A percentile compares a stretch with the other conserved stretches of the same genome.
These are phyloP conservation scores for Zonotrichia leucophrys DNA, from an alignment of 2,113 vertebrate genomes.

Conservation along the genomic window DNA sequence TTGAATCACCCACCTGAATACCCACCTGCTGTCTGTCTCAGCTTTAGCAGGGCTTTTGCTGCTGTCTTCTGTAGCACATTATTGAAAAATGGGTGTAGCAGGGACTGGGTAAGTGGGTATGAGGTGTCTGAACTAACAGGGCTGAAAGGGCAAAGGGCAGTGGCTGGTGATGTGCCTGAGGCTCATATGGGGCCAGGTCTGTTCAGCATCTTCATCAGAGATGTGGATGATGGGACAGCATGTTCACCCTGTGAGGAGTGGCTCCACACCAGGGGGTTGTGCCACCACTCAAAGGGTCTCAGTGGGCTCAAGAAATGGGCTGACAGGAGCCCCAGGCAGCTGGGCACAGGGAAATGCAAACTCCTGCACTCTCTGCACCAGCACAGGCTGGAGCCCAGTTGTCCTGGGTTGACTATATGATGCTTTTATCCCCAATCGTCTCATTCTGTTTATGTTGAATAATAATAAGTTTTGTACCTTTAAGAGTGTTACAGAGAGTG, in stretches of 20 bases:
- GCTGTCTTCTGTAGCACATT: background rate
- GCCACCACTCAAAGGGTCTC: background rate
- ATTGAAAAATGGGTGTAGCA: background rate
- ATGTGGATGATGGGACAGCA: background rate
- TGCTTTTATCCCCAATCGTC: no score
- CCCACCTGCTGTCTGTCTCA: background rate
- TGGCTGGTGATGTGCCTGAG: background rate
- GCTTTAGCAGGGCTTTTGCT: background rate
- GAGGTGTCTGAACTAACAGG: background rate
- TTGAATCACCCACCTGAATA: background rate
- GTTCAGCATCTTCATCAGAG: background rate
- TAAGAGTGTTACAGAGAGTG: no score
- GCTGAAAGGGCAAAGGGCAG: background rate
- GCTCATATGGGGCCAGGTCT: background rate
- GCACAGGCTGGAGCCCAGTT: background rate
- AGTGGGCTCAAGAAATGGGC: background rate
- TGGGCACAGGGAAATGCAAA: background rate
- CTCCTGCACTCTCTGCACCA: background rate
- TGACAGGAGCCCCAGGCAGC: background rate
- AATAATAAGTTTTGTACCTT: no score
- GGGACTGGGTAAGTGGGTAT: background rate
- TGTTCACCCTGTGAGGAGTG: fast-evolving
- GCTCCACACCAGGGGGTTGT: background rate
- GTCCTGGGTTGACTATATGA: no score
- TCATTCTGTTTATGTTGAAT: no score